Base-by-base conservation (phyloP, 92 coral and sea anemone genomes). In the Desmophyllum pertusum region DNA sequence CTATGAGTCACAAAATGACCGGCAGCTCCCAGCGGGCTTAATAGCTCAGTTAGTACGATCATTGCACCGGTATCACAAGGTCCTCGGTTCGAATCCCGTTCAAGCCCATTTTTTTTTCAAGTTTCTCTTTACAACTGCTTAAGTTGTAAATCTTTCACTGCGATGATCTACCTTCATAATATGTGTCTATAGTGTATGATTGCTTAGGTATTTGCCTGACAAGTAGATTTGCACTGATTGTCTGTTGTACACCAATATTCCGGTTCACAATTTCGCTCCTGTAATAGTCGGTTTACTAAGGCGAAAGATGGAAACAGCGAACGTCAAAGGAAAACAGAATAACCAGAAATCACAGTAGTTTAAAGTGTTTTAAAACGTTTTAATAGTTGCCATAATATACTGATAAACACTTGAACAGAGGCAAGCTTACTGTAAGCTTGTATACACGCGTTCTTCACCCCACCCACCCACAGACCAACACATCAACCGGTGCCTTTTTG, bases 311-410 rank as follows among this genome's bases (percentile, higher is more conserved):
- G 43, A 67, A 36, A 67, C 13, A 38, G 27, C 42, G 43, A 18
- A 23, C 13, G 18, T 50, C 2, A 5, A 21, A 2, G 13, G 15
- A 17, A 35, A 37, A 11, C 2, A 67, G 18, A 17, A 2, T 35
- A 7, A 67, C 38, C 38, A 37, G 10, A 10, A 5, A 18, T 67
- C 5, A 30, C 15, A 67, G 73, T 6, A 6, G n/a, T 10, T 35
- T 35, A n/a, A 67, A 38, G 73, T 67, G 73, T 19, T 67, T 67
- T 67, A 36, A n/a, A n/a, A n/a, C n/a, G 42, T 18, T 67, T 38
- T 38, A 5, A 35, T 67, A 33, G n/a, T 67, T 67, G 73, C 73
- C 29, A 18, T 18, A 38, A 36, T 67, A 67, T 67, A 35, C 25
- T 67, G 25, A 67, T 18, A 67, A 67, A 67, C 42, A 35, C 73